These are phyloP conservation scores for Channallabes apus DNA, from an alignment of 2,797 vertebrate species.

Conservation along the genomic window DNA sequence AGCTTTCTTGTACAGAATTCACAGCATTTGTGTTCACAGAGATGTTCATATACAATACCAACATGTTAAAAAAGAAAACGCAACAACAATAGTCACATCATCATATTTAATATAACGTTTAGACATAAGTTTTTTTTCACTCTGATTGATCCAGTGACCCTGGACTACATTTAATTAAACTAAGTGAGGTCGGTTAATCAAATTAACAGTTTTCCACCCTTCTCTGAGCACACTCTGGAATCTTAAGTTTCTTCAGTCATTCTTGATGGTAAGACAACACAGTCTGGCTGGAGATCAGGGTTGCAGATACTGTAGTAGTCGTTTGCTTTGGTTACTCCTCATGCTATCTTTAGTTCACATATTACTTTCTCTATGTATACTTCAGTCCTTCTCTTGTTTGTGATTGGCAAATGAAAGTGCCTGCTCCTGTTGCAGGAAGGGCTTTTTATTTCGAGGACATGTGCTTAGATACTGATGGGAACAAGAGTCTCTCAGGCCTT, in stretches of 20 bases:
- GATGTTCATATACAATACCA: not conserved
- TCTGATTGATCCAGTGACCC: not conserved
- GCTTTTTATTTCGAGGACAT: slow-evolving; percentile 15
- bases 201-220: not conserved
- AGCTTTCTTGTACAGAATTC: not conserved
- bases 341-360: not conserved
- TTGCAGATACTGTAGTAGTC: not conserved
- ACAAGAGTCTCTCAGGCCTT: not conserved
- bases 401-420: slow-evolving; percentile 31
- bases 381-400: slow-evolving; percentile 4
- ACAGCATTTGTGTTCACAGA: too few relatives aligned
- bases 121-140: not conserved
- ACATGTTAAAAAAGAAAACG: not conserved
- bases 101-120: not conserved
- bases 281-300: not conserved
- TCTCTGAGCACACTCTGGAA: not conserved
- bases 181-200: not conserved
- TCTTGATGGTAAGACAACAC: not conserved
- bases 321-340: slow-evolving; percentile 6
- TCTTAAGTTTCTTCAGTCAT: slow-evolving; percentile 13
- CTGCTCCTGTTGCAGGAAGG: slow-evolving; percentile 17
- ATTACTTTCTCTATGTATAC: not conserved
- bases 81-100: not conserved
- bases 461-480: not conserved
- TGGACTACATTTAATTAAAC: not conserved